Evolutionary conservation across 2,888 invertebrate genomes (phyloP), one percentile per base, ranked within the genome.

Genomic region (Autographa pulchrina): DNA sequence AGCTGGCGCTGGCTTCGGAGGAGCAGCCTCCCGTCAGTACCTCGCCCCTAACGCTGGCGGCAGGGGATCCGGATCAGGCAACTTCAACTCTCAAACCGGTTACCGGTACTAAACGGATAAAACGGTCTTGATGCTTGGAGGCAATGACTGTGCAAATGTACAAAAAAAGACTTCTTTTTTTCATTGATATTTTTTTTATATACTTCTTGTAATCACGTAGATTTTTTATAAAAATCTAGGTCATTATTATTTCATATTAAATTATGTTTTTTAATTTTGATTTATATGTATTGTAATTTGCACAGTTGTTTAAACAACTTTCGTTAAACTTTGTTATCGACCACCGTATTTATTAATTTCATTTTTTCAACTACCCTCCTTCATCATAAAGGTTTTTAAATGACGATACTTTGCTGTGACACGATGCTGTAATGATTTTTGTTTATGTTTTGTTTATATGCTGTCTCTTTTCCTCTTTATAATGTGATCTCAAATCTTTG

Each of bases 71-170:
- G 95, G 94, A 13, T 91, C 90, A 52, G 95, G 95, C 2, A 96
- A 93, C 91, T 96, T 91, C 92, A 95, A 94, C 90, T 81, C 94
- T 18, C 94, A 93, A 79, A 87, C 94, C 69, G 96, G 96, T 43
- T 96, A 96, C 92, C 90, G 86, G 74, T 96, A 96, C 78, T 96
- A 94, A 90, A 73, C 25, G 68, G 56, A 69, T 69, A 48, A 58
- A 63, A 38, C 63, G 43, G 61, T 61, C 56, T 66, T 84, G 75
- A 81, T 85, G 84, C 76, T 80, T 75, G 86, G 86, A 83, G 87
- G 86, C 81, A 70, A 80, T 62, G 78, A 62, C 77, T 86, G 81
- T 77, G 77, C 80, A 81, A 71, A 77, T 79, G 43, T 70, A 66
- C 59, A 79, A 74, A 74, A 71, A 35, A 13, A 59, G 31, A 43